Conservation (phyloP, 2,113 vertebrate genomes). For the Lamprotornis superbus region DNA sequence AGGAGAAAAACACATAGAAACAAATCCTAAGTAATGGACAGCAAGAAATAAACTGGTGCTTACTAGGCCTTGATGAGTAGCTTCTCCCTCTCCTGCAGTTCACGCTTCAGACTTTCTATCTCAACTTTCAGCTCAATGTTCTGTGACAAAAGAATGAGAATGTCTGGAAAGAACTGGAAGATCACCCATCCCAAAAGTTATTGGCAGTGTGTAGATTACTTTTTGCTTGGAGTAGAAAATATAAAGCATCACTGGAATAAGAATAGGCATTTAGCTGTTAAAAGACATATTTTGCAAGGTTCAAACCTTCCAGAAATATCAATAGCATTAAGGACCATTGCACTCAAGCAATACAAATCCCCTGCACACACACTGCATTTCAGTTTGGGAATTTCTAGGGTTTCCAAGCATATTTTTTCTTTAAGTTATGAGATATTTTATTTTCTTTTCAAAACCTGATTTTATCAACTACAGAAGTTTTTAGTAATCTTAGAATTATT, state of each 20-base stretch:
- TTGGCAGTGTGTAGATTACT: background rate
- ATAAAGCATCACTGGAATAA: background rate
- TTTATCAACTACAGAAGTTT: background rate
- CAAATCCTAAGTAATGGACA: background rate
- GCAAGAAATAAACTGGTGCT: conserved; percentile 45
- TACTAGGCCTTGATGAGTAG: conserved; percentile 96
- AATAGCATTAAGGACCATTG: background rate
- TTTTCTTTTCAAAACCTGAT: background rate
- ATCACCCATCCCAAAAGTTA: background rate
- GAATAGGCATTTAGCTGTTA: background rate
- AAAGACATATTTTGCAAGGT: background rate
- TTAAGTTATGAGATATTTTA: background rate
- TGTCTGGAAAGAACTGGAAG: background rate
- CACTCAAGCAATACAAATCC: background rate
- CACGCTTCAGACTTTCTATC: conserved; percentile 91
- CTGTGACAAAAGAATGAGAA: conserved; percentile 65
- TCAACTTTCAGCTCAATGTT: conserved; percentile 98
- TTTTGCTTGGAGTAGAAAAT: background rate
- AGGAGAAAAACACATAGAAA: background rate
- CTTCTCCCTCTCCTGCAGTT: conserved; percentile 89
- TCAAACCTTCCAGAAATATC: background rate
- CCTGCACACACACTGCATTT: background rate
- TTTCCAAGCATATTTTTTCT: background rate
- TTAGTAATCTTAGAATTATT: background rate
- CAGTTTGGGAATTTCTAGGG: background rate